These are phyloP conservation scores for Ennomos quercinarius DNA, from an alignment of 2,888 invertebrate genomes.

Conservation along the genomic window DNA sequence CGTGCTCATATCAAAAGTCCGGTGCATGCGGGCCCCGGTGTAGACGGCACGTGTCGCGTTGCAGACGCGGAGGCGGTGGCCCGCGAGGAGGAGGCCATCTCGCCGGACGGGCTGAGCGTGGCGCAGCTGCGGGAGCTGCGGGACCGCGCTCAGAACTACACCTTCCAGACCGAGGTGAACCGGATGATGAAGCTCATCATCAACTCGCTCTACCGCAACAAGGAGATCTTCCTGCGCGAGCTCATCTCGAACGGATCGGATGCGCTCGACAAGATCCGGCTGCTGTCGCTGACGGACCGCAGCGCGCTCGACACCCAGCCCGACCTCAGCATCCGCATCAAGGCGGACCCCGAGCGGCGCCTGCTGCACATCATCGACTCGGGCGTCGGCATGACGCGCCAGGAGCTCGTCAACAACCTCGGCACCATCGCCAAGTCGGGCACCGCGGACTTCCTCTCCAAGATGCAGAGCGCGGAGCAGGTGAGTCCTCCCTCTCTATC, in stretches of 20 bases:
- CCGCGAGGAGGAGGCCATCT: conserved; percentile 98
- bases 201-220: conserved; percentile 99
- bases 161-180: conserved; percentile 99
- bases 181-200: conserved; percentile 99
- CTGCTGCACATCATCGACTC: conserved; percentile 97
- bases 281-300: conserved; percentile 95
- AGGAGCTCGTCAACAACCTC: conserved; percentile 97
- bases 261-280: conserved; percentile 98
- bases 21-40: no score
- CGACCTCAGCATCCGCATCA: conserved; percentile 96
- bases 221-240: conserved; percentile 99
- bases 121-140: conserved; percentile 96
- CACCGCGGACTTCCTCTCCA: conserved; percentile 97
- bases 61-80: conserved; percentile 95
- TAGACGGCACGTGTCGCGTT: conserved; percentile 39
- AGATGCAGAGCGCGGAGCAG: conserved; percentile 90
- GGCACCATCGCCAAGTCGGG: conserved; percentile 99
- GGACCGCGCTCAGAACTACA: conserved; percentile 94
- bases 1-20: no score
- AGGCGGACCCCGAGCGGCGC: conserved; percentile 96
- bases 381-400: conserved; percentile 98
- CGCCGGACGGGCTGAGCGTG: conserved; percentile 97
- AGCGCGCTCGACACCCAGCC: conserved; percentile 90
- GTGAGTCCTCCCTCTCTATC: conserved; percentile 40
- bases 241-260: conserved; percentile 99